phyloP scores from a whole-genome alignment of 1,140 invertebrate genomes.

The Brachionus sp. region DNA sequence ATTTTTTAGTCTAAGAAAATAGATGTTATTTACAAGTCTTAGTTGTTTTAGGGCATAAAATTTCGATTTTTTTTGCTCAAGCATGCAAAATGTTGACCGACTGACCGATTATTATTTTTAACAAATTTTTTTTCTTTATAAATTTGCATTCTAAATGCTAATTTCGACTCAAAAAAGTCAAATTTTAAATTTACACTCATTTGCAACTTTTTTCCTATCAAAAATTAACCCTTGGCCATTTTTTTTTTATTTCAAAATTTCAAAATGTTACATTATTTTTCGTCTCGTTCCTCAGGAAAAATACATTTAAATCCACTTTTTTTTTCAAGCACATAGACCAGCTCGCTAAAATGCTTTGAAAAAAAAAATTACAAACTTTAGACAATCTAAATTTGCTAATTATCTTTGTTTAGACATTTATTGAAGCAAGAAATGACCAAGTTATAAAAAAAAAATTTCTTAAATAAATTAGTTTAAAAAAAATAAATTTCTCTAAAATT shows the following conservation, averaged over 20 bases:
- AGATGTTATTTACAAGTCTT: neutral
- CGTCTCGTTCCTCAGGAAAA: neutral
- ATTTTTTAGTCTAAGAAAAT: neutral
- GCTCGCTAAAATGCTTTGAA: neutral
- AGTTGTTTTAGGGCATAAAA: neutral
- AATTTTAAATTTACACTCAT: neutral
- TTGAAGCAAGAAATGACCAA: neutral
- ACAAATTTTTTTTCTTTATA: neutral
- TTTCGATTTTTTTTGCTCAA: neutral
- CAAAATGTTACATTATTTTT: neutral
- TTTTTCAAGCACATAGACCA: neutral
- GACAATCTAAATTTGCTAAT: neutral
- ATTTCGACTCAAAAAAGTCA: neutral
- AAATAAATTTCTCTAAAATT: neutral
- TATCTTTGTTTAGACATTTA: neutral
- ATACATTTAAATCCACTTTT: neutral
- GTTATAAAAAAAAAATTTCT: neutral
- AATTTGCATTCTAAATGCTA: neutral
- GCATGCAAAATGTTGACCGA: constrained; percentile 35
- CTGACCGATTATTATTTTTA: constrained; percentile 11
- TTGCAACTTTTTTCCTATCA: neutral
- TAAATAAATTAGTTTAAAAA: neutral
- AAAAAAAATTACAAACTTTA: neutral
- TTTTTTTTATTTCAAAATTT: neutral
- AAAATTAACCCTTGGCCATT: neutral